phyloP scores from a whole-genome alignment of 2,797 vertebrate species.

The Dermochelys coriacea region DNA sequence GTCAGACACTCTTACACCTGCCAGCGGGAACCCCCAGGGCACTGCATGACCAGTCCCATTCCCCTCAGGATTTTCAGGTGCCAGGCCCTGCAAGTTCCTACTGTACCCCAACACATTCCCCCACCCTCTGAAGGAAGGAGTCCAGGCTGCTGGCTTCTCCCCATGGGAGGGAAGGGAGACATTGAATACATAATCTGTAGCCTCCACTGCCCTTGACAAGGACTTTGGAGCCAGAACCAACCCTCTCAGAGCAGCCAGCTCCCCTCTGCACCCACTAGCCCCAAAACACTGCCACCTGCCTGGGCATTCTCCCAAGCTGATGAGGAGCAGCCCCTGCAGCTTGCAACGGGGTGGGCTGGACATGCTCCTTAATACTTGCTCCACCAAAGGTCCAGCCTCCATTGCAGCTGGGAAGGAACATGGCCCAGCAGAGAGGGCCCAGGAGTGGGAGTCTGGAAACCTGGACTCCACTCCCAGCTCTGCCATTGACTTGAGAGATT shows the following conservation, averaged over 20 bases:
- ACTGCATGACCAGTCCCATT: background rate
- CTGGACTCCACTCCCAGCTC: background rate
- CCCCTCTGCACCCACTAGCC: background rate
- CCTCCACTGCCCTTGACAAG: background rate
- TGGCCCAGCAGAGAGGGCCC: too few relatives aligned
- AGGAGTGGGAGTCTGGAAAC: too few relatives aligned
- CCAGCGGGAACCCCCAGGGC: background rate
- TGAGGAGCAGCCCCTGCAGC: background rate
- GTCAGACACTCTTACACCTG: background rate
- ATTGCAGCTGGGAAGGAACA: background rate
- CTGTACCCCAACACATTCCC: background rate
- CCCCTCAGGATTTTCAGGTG: background rate
- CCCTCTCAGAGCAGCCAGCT: background rate
- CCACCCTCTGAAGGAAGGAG: background rate
- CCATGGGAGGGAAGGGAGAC: background rate
- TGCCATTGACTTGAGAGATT: background rate
- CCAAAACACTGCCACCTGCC: background rate
- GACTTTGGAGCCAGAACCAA: background rate
- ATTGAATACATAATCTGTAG: background rate
- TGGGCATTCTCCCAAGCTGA: background rate
- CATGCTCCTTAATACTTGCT: background rate
- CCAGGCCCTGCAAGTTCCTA: background rate
- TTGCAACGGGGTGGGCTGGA: background rate
- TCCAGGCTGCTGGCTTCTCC: background rate
- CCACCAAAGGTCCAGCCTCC: background rate